phyloP scores from a whole-genome alignment of 2,888 invertebrate species.

The Rhagium mordax region DNA sequence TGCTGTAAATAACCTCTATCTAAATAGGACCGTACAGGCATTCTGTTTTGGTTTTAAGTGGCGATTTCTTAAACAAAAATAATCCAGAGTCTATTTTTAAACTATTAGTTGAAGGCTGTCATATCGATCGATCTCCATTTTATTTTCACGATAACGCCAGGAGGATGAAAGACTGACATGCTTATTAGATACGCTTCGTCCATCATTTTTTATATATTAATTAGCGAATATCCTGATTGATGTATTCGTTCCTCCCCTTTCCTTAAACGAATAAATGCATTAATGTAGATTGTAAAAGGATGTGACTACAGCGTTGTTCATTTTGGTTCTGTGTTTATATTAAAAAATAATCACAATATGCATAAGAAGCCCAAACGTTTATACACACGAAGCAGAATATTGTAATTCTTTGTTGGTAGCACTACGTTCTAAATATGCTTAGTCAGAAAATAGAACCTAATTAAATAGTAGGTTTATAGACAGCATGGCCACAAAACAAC shows the following conservation, averaged over 20 bases:
- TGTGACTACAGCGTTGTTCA: too few relatives aligned
- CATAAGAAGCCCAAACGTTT: neutral
- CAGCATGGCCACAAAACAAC: neutral
- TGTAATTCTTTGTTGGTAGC: neutral
- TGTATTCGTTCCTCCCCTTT: neutral
- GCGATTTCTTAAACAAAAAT: too few relatives aligned
- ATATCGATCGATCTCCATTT: too few relatives aligned
- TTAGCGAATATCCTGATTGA: neutral
- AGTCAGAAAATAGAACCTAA: neutral
- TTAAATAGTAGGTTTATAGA: neutral
- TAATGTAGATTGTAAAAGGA: neutral
- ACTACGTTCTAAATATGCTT: neutral
- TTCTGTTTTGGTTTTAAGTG: too few relatives aligned
- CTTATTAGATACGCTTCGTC: too few relatives aligned
- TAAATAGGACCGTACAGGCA: too few relatives aligned
- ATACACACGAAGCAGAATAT: neutral
- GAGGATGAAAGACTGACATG: neutral
- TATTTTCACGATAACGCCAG: neutral
- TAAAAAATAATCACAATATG: too few relatives aligned
- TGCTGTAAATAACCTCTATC: too few relatives aligned
- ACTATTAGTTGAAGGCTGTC: too few relatives aligned
- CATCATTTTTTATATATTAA: neutral
- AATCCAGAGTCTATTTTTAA: too few relatives aligned
- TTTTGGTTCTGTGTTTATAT: too few relatives aligned
- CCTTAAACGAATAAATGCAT: neutral